These are phyloP conservation scores for Mesocentrotus franciscanus DNA, from an alignment of 53 echinoderm and acorn worm genomes.

Conservation along the genomic window DNA sequence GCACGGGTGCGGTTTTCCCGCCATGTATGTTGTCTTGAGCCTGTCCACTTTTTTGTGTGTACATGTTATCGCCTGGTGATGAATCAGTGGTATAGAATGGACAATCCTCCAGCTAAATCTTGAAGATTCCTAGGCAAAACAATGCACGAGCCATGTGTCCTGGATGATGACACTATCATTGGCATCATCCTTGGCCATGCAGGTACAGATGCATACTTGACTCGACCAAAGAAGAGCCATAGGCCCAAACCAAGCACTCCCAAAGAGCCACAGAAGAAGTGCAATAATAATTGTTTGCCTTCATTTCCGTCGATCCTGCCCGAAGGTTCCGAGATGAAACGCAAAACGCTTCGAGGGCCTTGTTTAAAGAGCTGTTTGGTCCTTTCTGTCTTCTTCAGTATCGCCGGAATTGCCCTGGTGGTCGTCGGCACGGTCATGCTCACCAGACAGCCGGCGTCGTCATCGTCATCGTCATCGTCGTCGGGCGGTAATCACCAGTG, in stretches of 20 bases:
- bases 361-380: background rate
- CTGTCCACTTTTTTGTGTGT: background rate
- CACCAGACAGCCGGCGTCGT: background rate
- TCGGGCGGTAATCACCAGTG: background rate
- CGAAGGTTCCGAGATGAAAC: slow-evolving; percentile 9
- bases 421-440: slow-evolving; percentile 49
- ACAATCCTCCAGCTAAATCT: background rate
- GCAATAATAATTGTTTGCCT: background rate
- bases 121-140: background rate
- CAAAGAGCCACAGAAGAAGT: background rate
- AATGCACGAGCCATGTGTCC: background rate
- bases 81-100: background rate
- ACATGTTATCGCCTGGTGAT: background rate
- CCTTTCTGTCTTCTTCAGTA: slow-evolving; percentile 5
- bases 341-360: background rate
- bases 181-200: slow-evolving; percentile 51
- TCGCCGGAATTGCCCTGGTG: slow-evolving; percentile 26
- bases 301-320: background rate
- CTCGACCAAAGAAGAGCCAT: background rate
- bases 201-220: slow-evolving; percentile 41
- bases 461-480: background rate
- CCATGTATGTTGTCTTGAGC: background rate
- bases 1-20: background rate
- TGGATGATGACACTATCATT: slow-evolving; percentile 4
- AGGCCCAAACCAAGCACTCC: background rate